Evolutionary conservation across 2,888 invertebrate genomes (phyloP).

Genomic region (Eupsilia transversa): DNA sequence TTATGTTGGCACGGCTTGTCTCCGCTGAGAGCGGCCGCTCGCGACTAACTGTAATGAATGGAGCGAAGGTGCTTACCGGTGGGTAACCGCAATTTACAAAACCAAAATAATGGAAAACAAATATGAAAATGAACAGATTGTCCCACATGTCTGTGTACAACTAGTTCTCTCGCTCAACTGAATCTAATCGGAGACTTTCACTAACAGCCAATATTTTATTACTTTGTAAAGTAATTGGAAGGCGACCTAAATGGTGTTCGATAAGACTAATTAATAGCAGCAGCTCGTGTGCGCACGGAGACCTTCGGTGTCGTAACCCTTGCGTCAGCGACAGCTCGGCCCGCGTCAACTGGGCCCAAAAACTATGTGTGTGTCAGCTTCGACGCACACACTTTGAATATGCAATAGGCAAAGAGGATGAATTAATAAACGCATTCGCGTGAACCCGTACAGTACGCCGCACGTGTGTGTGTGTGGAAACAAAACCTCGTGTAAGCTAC

Average conservation of each 20-base stretch:
- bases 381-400: no score
- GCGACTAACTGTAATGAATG: not conserved
- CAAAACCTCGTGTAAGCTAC: no score
- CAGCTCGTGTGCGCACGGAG: not conserved
- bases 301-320: no score
- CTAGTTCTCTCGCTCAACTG: slow-evolving; percentile 5
- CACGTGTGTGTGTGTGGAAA: no score
- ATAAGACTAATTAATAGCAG: not conserved
- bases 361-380: no score
- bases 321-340: no score
- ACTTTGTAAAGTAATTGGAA: slow-evolving; percentile 12
- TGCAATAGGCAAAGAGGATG: no score
- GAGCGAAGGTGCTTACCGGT: slow-evolving; percentile 16
- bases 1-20: not conserved
- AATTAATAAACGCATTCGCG: no score
- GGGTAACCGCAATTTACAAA: slow-evolving; percentile 10
- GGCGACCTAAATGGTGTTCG: not conserved
- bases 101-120: slow-evolving; percentile 1
- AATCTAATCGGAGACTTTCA: not conserved
- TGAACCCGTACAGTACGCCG: no score
- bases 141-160: slow-evolving; percentile 1
- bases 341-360: no score
- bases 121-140: not conserved
- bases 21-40: not conserved
- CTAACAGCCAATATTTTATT: slow-evolving; percentile 10